These are phyloP conservation scores for Platyura marginata DNA, from an alignment of 1,140 invertebrate species.

Conservation along the genomic window DNA sequence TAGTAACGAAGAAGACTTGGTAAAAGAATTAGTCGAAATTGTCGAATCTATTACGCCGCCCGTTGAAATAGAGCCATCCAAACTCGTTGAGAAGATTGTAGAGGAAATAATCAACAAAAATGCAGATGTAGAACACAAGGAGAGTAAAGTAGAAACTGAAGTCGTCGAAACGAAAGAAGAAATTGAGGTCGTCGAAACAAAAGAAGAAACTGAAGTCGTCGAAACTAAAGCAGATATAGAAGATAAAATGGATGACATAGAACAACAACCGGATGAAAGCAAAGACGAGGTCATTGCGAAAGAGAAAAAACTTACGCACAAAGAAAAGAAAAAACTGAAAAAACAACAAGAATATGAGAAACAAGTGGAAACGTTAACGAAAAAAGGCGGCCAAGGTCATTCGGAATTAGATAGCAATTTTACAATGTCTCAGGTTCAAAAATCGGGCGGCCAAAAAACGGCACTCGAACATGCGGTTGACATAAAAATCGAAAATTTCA, in stretches of 20 bases:
- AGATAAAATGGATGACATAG: slow-evolving; percentile 2
- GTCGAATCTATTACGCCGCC: slow-evolving; percentile 8
- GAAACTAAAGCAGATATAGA: no score
- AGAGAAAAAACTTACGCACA: slow-evolving; percentile 72
- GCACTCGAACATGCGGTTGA: slow-evolving; percentile 89
- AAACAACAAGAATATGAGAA: slow-evolving; percentile 85
- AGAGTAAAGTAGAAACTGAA: neutral
- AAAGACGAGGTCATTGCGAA: slow-evolving; percentile 11
- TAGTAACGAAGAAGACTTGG: slow-evolving; percentile 1
- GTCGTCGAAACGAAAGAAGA: slow-evolving; percentile 5
- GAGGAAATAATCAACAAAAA: slow-evolving; percentile 9
- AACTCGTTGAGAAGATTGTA: slow-evolving; percentile 6
- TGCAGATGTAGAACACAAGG: no score
- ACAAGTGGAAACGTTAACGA: slow-evolving; percentile 73
- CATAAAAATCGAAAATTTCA: slow-evolving; percentile 98
- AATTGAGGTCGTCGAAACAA: slow-evolving; percentile 3
- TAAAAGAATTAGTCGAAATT: slow-evolving; percentile 1
- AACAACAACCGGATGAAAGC: slow-evolving; percentile 1
- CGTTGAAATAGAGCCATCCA: slow-evolving; percentile 6
- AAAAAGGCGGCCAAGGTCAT: slow-evolving; percentile 72
- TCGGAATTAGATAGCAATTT: slow-evolving; percentile 87
- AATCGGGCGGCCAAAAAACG: slow-evolving; percentile 61
- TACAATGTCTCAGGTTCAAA: slow-evolving; percentile 87
- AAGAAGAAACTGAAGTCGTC: slow-evolving; percentile 5
- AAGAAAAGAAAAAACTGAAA: slow-evolving; percentile 88